phyloP scores from a whole-genome alignment of 2,797 vertebrate species.

The Danio jaintianensis region DNA sequence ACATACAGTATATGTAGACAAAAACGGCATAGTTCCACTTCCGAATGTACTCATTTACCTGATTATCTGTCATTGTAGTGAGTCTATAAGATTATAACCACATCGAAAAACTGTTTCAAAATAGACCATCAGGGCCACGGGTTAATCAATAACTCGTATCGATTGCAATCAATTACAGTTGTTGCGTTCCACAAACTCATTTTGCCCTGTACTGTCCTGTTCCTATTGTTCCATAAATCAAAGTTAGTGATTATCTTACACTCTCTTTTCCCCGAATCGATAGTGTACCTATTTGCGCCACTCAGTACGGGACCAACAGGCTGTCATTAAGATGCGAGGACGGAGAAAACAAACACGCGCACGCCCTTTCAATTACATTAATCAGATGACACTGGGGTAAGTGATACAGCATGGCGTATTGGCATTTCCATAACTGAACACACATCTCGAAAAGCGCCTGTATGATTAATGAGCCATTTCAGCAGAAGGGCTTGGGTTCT shows the following conservation, averaged over 20 bases:
- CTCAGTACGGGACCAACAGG: not conserved
- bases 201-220: not conserved
- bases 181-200: conserved; percentile 12
- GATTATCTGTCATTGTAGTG: not conserved
- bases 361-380: conserved; percentile 25
- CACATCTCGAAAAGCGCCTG: conserved; percentile 5
- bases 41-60: not conserved
- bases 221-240: conserved; percentile 23
- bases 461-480: conserved; percentile 31
- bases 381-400: conserved; percentile 31
- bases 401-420: conserved; percentile 15
- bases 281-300: conserved; percentile 1
- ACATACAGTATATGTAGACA: not conserved
- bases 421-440: conserved; percentile 34
- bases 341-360: conserved; percentile 17
- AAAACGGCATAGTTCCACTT: not conserved
- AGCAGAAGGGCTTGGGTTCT: conserved; percentile 30
- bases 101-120: not conserved
- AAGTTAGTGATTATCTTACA: conserved; percentile 16
- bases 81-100: not conserved
- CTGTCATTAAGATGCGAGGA: not conserved
- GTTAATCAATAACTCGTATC: conserved; percentile 19
- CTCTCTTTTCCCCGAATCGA: conserved; percentile 13
- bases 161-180: conserved; percentile 21
- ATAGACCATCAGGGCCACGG: not conserved